Evolutionary conservation across 1,140 invertebrate genomes (phyloP).

Genomic region (Triops cancriformis): DNA sequence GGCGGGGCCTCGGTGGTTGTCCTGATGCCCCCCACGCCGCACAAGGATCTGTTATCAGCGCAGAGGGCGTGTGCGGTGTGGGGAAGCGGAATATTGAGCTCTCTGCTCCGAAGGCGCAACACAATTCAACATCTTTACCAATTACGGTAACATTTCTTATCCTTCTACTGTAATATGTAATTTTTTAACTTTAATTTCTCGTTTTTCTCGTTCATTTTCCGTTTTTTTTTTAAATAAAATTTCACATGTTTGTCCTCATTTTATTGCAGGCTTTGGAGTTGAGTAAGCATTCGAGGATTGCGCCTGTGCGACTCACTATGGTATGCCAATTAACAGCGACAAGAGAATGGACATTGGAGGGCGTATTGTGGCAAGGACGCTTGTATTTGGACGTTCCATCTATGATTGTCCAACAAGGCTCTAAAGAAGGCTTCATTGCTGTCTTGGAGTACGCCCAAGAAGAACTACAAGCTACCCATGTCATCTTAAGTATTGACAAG

Average conservation of each 20-base stretch:
- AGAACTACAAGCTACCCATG: conserved; percentile 68
- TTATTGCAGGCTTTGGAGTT: conserved; percentile 29
- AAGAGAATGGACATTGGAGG: conserved; percentile 68
- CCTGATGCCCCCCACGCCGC: conserved; percentile 84
- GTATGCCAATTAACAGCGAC: conserved; percentile 66
- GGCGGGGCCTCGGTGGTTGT: conserved; percentile 95
- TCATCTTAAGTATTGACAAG: conserved; percentile 74
- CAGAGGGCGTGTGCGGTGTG: conserved; percentile 65
- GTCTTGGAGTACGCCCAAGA: conserved; percentile 94
- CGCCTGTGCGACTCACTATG: conserved; percentile 57
- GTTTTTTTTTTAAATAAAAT: no score
- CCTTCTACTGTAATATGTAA: background rate
- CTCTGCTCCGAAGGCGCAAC: conserved; percentile 45
- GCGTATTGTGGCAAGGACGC: conserved; percentile 63
- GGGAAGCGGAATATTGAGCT: conserved; percentile 60
- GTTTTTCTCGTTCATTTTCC: no score
- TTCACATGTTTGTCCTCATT: background rate
- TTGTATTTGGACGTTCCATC: conserved; percentile 81
- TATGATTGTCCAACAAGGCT: conserved; percentile 72
- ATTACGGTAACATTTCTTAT: conserved; percentile 34
- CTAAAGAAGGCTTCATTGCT: conserved; percentile 84
- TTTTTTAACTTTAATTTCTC: no score
- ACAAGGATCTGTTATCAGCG: conserved; percentile 44
- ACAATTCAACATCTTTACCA: conserved; percentile 37
- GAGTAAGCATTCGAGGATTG: conserved; percentile 36